Evolutionary conservation across 2,888 invertebrate genomes (phyloP), one percentile per base, ranked within the genome.

Genomic region (Pantelozetes paolii): DNA sequence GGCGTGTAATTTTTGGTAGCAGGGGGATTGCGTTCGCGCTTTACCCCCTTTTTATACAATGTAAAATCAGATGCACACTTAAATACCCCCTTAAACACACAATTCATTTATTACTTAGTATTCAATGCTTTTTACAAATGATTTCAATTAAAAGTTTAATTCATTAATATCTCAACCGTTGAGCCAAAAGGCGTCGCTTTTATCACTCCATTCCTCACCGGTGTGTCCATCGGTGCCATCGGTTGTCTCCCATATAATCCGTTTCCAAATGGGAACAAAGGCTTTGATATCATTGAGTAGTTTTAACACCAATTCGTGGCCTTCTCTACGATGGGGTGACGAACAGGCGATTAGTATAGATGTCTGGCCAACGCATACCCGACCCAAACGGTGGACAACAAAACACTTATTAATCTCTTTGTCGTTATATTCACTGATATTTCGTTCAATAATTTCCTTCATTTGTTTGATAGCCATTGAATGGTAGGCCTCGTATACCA

Each of bases 201-300:
- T 75, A n/a, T 62, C 28, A 54, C 73, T 74, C 75, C 75, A 75
- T 48, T 72, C 36, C 26, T 18, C 20, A 40, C 18, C 6, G 18
- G 57, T 42, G 8, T 15, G 23, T 6, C 26, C 18, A 36, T 36
- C 32, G 32, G 6, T 32, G 30, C 6, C 62, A 9, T n/a, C n/a
- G 5, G 8, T 18, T 26, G 42, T 64, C 30, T 0, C 69, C 18
- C 26, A 74, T 11, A 67, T 20, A 23, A 75, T 71, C 82, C 94
- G 94, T 83, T 97, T 97, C 95, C 96, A 97, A 75, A 97, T 93
- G 0, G 97, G 95, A 42, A 95, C 95, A 32, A 86, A 86, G 73
- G 89, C 87, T 82, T 97, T 97, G 0, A 97, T 85, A 74, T 86
- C 86, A 78, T 97, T 90, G 77, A 97, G 93, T 78, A 91, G 89